Base-by-base conservation (phyloP, 1,140 invertebrate species). In the Coptotermes formosanus region DNA sequence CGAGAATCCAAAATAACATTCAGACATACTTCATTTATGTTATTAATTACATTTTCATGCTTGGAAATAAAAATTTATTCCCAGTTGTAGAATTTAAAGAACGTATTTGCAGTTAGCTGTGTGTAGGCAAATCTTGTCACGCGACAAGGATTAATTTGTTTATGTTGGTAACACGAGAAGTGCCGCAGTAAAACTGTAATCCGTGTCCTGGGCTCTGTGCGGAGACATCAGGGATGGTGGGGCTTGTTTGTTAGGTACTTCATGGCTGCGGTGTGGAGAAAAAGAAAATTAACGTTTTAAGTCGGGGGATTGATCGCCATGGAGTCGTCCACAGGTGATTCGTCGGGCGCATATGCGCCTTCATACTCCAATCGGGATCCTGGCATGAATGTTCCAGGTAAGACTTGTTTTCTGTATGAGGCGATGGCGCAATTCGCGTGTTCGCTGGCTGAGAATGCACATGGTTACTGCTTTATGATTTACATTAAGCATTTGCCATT, bases 381-480 rank as follows among this genome's bases (percentile, higher is more conserved):
- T n/a, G 55, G 84, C 6, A 85, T 87, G 84, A 87, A 87, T 69
- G 86, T 87, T n/a, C 59, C 86, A 4, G 84, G 86, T 87, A 85
- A 85, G 84, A 32, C 8, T 48, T 82, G 16, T 82, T 3, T n/a
- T 64, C 11, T 19, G 81, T 12, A 55, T 82, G 8, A 75, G 0
- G 59, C 11, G 19, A 59, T 87, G 59, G 69, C 21, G 64, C 11
- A 21, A 9, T 55, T 64, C 25, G 14, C 64, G 19, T 21, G 19
- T 86, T 86, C 21, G 25, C 2, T 64, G 21, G 14, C 30, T 19
- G 4, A 81, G 9, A 8, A 30, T 81, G 6, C 30, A 19, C 84
- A 43, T 64, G 16, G 25, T 7, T 12, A 83, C 82, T 86, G n/a
- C 43, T 25, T 48, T n/a, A 52, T 55, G 3, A 38, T 30, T 69